Conservation (phyloP, 2,888 invertebrate genomes). For the Dryocosmus kuriphilus region DNA sequence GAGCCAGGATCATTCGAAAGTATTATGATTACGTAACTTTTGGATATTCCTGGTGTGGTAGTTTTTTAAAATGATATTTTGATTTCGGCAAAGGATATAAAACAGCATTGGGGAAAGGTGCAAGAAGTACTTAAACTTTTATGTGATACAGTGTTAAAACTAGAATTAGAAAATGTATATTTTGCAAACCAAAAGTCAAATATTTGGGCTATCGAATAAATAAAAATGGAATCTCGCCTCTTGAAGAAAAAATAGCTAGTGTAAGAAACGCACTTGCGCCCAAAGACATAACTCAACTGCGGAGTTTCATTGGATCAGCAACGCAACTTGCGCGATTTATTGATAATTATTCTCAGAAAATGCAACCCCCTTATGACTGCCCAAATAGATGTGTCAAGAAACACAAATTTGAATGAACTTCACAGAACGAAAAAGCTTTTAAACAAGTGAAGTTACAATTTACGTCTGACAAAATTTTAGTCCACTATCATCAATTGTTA, state of each 20-base stretch:
- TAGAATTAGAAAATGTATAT: no score
- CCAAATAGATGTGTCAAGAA: conserved; percentile 28
- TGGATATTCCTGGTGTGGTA: conserved; percentile 44
- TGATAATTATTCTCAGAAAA: conserved; percentile 24
- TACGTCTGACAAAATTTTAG: no score
- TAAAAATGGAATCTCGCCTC: conserved; percentile 4
- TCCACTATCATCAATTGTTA: background rate
- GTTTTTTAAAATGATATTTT: conserved; percentile 46
- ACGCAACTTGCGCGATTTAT: conserved; percentile 43
- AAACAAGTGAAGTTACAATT: no score
- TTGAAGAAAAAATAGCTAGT: conserved; percentile 34
- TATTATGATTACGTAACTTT: conserved; percentile 44
- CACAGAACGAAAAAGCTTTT: no score
- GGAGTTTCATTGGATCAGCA: conserved; percentile 30
- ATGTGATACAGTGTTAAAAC: no score
- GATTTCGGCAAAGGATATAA: conserved; percentile 3
- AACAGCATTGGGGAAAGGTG: no score
- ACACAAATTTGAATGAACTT: no score
- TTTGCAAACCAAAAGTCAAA: no score
- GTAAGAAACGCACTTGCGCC: conserved; percentile 34
- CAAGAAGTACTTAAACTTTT: no score
- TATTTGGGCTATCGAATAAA: no score
- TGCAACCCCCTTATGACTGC: conserved; percentile 40
- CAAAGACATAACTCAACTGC: conserved; percentile 30
- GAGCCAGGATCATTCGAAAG: conserved; percentile 49